Percentiles rank a stretch among this genome's conserved stretches.
Evolutionary conservation across 2,888 invertebrate genomes (phyloP).

Genomic region (Rotaria sp.): DNA sequence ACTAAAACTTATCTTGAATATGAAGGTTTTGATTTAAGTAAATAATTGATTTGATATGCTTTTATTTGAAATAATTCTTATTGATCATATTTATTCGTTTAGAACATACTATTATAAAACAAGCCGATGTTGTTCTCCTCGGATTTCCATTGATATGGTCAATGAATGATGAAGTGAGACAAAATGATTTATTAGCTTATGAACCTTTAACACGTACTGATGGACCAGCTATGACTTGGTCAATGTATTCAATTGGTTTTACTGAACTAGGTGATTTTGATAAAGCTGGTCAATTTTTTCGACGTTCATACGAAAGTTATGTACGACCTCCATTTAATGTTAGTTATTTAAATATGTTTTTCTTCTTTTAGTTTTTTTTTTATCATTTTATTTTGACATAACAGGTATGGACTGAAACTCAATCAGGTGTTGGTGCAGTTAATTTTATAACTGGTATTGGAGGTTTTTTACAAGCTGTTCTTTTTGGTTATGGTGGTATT

Average conservation of each 20-base stretch:
- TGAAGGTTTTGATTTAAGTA: constrained; percentile 33
- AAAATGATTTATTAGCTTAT: constrained; percentile 54
- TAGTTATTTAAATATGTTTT: too few relatives aligned
- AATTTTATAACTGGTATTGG: constrained; percentile 58
- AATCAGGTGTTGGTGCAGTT: constrained; percentile 50
- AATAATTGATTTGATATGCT: constrained; percentile 43
- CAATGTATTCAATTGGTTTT: constrained; percentile 56
- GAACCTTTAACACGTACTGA: constrained; percentile 47
- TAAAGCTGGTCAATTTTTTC: constrained; percentile 50
- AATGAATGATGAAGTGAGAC: constrained; percentile 46
- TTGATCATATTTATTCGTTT: constrained; percentile 11
- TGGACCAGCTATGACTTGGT: constrained; percentile 58
- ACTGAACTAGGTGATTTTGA: constrained; percentile 50
- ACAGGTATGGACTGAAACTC: constrained; percentile 56
- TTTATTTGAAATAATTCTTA: constrained; percentile 45
- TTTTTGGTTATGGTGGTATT: constrained; percentile 56
- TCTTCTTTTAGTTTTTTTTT: too few relatives aligned
- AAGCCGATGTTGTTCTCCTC: constrained; percentile 56
- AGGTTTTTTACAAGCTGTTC: constrained; percentile 55
- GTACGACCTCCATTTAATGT: constrained; percentile 43
- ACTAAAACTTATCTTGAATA: constrained; percentile 31
- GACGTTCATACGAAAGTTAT: constrained; percentile 48
- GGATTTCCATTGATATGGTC: constrained; percentile 53
- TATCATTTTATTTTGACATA: too few relatives aligned
- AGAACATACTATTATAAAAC: constrained; percentile 44